Conservation (phyloP, 2,113 vertebrate species). For the Phalacrocorax aristotelis region DNA sequence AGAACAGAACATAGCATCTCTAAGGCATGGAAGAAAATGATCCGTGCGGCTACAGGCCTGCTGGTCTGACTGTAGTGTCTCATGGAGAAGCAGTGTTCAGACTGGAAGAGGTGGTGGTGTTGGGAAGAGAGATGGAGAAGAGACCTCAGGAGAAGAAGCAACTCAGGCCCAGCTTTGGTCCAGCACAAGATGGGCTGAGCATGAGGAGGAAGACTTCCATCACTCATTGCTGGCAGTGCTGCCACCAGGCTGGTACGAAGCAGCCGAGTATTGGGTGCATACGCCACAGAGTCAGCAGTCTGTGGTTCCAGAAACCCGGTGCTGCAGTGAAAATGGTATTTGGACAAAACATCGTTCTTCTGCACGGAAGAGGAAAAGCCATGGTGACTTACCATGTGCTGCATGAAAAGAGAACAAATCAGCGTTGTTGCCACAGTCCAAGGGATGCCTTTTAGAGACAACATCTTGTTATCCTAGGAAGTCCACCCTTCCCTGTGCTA, state of each 20-base stretch:
- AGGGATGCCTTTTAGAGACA: not conserved
- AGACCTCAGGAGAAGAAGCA: not conserved
- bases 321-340: not conserved
- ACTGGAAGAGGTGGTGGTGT: not conserved
- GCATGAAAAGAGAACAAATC: not conserved
- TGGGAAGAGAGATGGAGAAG: not conserved
- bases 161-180: not conserved
- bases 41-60: not conserved
- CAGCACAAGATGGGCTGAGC: not conserved
- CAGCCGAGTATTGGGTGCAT: not conserved
- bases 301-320: not conserved
- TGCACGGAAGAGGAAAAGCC: not conserved
- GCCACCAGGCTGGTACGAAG: not conserved
- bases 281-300: too few relatives aligned
- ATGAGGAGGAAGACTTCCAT: not conserved
- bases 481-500: not conserved
- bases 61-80: not conserved
- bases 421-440: not conserved
- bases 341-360: not conserved
- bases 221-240: not conserved
- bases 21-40: not conserved
- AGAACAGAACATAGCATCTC: not conserved
- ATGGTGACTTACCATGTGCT: fast-evolving
- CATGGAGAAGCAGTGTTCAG: not conserved
- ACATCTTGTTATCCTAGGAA: not conserved